Conservation (phyloP, 2,888 invertebrate species). For the Chrysopilus asiliformis region DNA sequence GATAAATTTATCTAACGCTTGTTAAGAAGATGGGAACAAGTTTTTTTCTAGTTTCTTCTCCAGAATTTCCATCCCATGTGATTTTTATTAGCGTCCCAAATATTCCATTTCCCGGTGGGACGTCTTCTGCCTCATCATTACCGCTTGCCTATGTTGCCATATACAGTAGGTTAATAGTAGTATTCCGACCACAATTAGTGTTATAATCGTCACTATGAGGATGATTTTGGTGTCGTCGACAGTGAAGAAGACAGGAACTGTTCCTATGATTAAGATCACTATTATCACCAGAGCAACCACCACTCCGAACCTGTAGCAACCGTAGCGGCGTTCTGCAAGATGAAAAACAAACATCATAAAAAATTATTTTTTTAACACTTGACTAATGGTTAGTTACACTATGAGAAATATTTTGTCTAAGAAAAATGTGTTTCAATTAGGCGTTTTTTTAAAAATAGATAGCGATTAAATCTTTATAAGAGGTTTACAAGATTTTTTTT, state of each 20-base stretch:
- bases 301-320: constrained; percentile 14
- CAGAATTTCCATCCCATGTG: no score
- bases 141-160: constrained; percentile 12
- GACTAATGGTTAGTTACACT: no score
- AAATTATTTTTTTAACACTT: background rate
- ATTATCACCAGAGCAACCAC: constrained; percentile 13
- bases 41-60: no score
- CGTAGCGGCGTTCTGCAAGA: constrained; percentile 13
- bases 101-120: constrained; percentile 11
- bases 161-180: constrained; percentile 11
- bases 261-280: constrained; percentile 11
- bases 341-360: background rate
- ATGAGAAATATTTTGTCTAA: no score
- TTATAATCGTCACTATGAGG: constrained; percentile 14
- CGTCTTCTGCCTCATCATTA: constrained; percentile 9
- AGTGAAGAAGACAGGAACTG: constrained; percentile 12
- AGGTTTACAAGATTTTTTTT: no score
- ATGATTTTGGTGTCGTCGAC: constrained; percentile 10
- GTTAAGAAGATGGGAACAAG: no score
- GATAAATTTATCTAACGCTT: no score
- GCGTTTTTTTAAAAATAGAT: no score
- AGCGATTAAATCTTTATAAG: no score
- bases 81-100: constrained; percentile 9
- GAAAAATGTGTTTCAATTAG: no score
- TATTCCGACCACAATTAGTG: constrained; percentile 12